Percentiles rank a stretch among this genome's conserved stretches.
Evolutionary conservation across 2,888 invertebrate species (phyloP).

Genomic region (Gastracanthus pulcherrimus): DNA sequence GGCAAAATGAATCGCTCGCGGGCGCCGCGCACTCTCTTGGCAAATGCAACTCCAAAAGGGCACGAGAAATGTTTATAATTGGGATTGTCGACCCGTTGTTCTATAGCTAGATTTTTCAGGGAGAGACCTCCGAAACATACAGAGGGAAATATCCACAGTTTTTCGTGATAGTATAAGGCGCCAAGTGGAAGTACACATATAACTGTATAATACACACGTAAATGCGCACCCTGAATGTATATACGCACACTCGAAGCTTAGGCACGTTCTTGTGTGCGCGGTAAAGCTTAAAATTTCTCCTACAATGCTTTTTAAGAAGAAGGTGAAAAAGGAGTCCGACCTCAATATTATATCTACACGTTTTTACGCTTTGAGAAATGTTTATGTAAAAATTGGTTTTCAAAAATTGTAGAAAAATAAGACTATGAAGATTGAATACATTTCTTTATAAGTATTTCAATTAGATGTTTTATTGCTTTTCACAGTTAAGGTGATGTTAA

Average conservation of each 20-base stretch:
- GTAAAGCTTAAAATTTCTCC: constrained; percentile 30
- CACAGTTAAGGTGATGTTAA: no score
- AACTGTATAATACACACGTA: constrained; percentile 20
- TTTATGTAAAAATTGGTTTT: neutral
- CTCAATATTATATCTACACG: constrained; percentile 20
- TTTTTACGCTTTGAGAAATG: constrained; percentile 17
- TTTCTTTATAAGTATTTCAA: no score
- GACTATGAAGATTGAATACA: neutral
- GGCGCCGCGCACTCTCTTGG: constrained; percentile 46
- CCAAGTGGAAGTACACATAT: constrained; percentile 16
- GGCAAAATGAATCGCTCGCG: constrained; percentile 69
- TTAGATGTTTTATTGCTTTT: no score
- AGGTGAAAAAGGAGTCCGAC: neutral
- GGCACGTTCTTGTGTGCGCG: neutral
- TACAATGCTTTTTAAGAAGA: constrained; percentile 18
- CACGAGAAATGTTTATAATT: constrained; percentile 76
- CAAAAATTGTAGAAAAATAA: neutral
- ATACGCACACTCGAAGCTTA: constrained; percentile 17
- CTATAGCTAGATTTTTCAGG: constrained; percentile 38
- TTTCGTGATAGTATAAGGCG: constrained; percentile 1
- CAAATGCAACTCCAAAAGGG: constrained; percentile 72
- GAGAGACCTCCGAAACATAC: neutral
- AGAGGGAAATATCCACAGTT: constrained; percentile 26
- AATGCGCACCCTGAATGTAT: neutral
- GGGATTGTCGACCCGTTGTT: constrained; percentile 70